phyloP scores from a whole-genome alignment of 1,140 invertebrate species.

The Pseudobourletiella spinata region DNA sequence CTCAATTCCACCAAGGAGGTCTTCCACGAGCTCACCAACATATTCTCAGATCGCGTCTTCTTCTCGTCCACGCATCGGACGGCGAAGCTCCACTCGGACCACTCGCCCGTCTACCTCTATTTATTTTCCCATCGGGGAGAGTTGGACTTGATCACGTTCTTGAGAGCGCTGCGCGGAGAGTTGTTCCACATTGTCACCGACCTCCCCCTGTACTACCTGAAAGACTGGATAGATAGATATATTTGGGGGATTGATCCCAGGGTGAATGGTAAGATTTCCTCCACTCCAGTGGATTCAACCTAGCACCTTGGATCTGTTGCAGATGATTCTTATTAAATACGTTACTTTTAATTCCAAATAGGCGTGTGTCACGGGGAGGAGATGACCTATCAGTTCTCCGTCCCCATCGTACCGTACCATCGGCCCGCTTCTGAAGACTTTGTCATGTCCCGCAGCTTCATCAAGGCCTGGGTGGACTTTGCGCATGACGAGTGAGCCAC shows the following conservation, averaged over 20 bases:
- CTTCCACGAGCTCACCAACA: slow-evolving; percentile 18
- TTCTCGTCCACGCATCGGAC: slow-evolving; percentile 15
- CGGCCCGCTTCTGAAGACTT: slow-evolving; percentile 10
- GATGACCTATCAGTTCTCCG: slow-evolving; percentile 19
- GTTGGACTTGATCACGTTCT: slow-evolving; percentile 10
- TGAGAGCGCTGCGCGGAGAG: slow-evolving; percentile 15
- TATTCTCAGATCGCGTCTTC: slow-evolving; percentile 23
- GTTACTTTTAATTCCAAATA: too few relatives aligned
- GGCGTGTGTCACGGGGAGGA: slow-evolving; percentile 28
- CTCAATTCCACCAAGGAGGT: neutral
- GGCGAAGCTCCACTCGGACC: slow-evolving; percentile 13
- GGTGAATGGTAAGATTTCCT: slow-evolving; percentile 3
- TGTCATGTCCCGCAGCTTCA: slow-evolving; percentile 14
- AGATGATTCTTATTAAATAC: slow-evolving; percentile 1
- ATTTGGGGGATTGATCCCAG: slow-evolving; percentile 4
- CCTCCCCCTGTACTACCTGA: slow-evolving; percentile 3
- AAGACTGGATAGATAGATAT: slow-evolving; percentile 12
- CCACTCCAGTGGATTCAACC: neutral
- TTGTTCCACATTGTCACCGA: neutral
- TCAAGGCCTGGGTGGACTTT: slow-evolving; percentile 23
- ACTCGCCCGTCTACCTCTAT: slow-evolving; percentile 16
- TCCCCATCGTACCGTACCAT: slow-evolving; percentile 12
- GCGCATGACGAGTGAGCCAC: slow-evolving; percentile 17
- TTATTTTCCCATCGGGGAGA: slow-evolving; percentile 11
- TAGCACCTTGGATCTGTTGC: neutral